phyloP scores from a whole-genome alignment of 2,888 invertebrate species.

The Brachypalpus laphriformis region DNA sequence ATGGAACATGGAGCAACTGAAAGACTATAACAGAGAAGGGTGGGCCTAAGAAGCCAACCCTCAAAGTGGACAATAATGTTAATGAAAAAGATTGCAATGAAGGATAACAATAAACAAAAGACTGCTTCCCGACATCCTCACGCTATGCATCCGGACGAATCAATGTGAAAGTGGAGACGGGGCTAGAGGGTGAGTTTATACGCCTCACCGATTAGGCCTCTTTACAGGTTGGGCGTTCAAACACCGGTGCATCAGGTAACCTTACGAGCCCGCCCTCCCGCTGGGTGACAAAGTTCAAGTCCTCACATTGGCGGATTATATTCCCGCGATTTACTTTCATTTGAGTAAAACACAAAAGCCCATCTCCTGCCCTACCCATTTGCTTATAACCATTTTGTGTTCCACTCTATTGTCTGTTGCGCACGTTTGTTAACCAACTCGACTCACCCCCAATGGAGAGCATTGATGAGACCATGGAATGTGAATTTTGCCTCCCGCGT shows the following conservation, averaged over 20 bases:
- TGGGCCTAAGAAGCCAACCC: conserved; percentile 4
- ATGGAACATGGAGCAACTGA: not conserved
- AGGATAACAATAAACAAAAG: conserved; percentile 56
- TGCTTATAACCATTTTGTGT: conserved; percentile 33
- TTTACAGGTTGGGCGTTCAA: not conserved
- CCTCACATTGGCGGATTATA: conserved; percentile 26
- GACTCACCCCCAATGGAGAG: not conserved
- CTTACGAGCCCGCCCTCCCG: not conserved
- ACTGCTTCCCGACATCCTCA: conserved; percentile 11
- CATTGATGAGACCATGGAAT: conserved; percentile 1
- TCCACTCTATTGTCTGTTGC: conserved; percentile 36
- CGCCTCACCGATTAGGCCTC: conserved; percentile 34
- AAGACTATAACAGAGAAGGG: not conserved
- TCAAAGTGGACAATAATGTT: conserved; percentile 57
- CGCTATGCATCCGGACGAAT: not conserved
- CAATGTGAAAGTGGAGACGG: not conserved
- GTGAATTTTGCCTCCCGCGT: conserved; percentile 30
- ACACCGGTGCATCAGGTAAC: not conserved
- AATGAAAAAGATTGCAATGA: conserved; percentile 61
- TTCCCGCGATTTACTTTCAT: conserved; percentile 43
- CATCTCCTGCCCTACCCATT: not conserved
- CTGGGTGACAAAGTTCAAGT: conserved; percentile 42
- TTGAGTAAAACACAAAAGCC: conserved; percentile 29
- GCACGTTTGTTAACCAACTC: conserved; percentile 37
- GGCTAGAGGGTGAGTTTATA: not conserved